Percentiles rank a stretch among this genome's conserved stretches.
Conservation (phyloP, 2,888 invertebrate genomes). For the Priocnemis perturbator region DNA sequence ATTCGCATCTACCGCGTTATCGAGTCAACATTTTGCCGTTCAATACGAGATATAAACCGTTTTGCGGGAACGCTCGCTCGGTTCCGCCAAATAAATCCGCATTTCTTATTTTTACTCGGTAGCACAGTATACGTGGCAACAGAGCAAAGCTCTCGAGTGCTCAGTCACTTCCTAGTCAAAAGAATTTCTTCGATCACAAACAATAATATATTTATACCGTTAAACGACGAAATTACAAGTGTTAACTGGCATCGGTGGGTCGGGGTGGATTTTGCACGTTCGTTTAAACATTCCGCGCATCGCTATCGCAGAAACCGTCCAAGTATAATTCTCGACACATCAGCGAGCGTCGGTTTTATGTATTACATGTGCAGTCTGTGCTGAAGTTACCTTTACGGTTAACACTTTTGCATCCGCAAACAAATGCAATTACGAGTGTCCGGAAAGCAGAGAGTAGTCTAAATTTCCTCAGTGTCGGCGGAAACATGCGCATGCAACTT, state of each 20-base stretch:
- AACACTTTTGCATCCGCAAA: constrained; percentile 24
- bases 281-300: too few relatives aligned
- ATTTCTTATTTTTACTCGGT: constrained; percentile 63
- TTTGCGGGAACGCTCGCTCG: constrained; percentile 24
- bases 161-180: constrained; percentile 73
- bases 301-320: constrained; percentile 20
- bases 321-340: constrained; percentile 29
- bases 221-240: constrained; percentile 33
- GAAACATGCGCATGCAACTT: constrained; percentile 18
- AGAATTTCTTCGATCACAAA: constrained; percentile 54
- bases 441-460: constrained; percentile 10
- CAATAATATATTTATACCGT: constrained; percentile 52
- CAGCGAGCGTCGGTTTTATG: constrained; percentile 49
- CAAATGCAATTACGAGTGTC: constrained; percentile 22
- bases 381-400: constrained; percentile 35
- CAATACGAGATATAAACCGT: constrained; percentile 48
- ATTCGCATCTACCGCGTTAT: constrained; percentile 49
- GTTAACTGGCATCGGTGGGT: constrained; percentile 16
- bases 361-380: constrained; percentile 50
- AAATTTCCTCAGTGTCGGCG: constrained; percentile 19
- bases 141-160: constrained; percentile 66
- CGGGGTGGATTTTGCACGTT: not conserved
- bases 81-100: constrained; percentile 48
- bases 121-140: constrained; percentile 71
- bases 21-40: constrained; percentile 50